Percentiles rank a stretch among this genome's conserved stretches.
Evolutionary conservation across 2,797 vertebrate species (phyloP).

Genomic region (Bryconaethiops microstoma): DNA sequence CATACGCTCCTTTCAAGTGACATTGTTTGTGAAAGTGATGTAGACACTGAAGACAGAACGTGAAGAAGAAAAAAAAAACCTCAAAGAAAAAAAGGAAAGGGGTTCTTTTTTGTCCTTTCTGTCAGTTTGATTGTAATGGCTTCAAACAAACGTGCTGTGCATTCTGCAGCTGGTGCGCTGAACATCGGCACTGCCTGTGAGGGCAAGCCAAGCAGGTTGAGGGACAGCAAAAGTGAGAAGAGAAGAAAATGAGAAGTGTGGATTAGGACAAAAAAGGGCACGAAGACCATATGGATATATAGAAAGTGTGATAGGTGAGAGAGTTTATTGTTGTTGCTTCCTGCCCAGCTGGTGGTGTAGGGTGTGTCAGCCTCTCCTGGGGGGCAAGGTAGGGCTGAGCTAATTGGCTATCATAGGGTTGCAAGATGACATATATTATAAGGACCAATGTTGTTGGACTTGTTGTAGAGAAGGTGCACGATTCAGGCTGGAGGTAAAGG

Average conservation of each 20-base stretch:
- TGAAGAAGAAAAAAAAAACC: slow-evolving; percentile 8
- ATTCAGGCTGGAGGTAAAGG: slow-evolving; percentile 5
- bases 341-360: slow-evolving; percentile 50
- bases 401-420: slow-evolving; percentile 50
- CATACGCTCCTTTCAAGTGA: slow-evolving; percentile 55
- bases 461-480: slow-evolving; percentile 28
- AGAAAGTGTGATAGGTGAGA: not conserved
- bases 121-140: slow-evolving; percentile 50
- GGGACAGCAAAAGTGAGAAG: slow-evolving; percentile 16
- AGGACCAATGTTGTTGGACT: slow-evolving; percentile 3
- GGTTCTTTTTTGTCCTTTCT: slow-evolving; percentile 46
- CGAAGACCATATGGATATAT: not conserved
- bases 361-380: slow-evolving; percentile 41
- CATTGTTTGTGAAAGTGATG: slow-evolving; percentile 53
- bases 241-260: slow-evolving; percentile 30
- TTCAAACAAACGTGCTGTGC: slow-evolving; percentile 49
- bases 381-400: slow-evolving; percentile 25
- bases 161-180: slow-evolving; percentile 25
- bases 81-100: slow-evolving; percentile 34
- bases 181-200: slow-evolving; percentile 27
- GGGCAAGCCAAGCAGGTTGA: slow-evolving; percentile 19
- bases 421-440: slow-evolving; percentile 21
- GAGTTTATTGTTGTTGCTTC: slow-evolving; percentile 48
- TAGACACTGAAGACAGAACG: slow-evolving; percentile 42
- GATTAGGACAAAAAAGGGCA: slow-evolving; percentile 2